These are phyloP conservation scores for Epsilonema sp. DNA, from an alignment of 2,888 invertebrate genomes.

Conservation along the genomic window DNA sequence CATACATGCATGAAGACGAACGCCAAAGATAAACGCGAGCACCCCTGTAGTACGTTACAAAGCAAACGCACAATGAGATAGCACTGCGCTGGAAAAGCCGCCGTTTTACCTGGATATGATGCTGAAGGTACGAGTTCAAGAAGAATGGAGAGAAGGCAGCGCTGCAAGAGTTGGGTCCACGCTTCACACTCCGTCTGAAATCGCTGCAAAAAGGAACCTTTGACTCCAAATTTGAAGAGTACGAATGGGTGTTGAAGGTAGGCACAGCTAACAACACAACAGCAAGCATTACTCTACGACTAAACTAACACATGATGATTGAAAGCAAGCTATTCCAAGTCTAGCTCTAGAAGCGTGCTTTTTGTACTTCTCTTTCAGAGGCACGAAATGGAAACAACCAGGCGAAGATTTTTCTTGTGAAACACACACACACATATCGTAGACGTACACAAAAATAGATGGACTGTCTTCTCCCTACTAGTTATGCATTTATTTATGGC, in stretches of 20 bases:
- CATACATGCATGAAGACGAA: no score
- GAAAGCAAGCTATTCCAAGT: background rate
- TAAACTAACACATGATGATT: background rate
- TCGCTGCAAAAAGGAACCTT: conserved; percentile 91
- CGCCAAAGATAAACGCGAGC: no score
- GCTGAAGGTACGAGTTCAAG: conserved; percentile 63
- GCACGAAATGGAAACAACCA: conserved; percentile 77
- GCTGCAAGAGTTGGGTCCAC: conserved; percentile 79
- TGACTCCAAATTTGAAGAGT: conserved; percentile 87
- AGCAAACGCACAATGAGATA: no score
- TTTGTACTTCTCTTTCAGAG: conserved; percentile 46
- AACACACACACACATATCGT: no score
- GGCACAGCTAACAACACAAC: background rate
- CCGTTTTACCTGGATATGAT: no score
- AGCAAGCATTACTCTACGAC: background rate
- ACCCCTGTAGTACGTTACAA: no score
- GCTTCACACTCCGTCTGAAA: conserved; percentile 75
- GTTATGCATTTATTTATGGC: no score
- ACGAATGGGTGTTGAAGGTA: conserved; percentile 60
- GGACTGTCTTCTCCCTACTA: no score
- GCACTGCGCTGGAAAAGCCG: no score
- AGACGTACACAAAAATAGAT: no score
- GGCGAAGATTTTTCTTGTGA: conserved; percentile 79
- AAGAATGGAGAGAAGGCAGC: conserved; percentile 42
- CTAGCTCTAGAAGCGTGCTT: no score